Evolutionary conservation across 2,888 invertebrate genomes (phyloP).

Genomic region (Phaedon cochleariae): DNA sequence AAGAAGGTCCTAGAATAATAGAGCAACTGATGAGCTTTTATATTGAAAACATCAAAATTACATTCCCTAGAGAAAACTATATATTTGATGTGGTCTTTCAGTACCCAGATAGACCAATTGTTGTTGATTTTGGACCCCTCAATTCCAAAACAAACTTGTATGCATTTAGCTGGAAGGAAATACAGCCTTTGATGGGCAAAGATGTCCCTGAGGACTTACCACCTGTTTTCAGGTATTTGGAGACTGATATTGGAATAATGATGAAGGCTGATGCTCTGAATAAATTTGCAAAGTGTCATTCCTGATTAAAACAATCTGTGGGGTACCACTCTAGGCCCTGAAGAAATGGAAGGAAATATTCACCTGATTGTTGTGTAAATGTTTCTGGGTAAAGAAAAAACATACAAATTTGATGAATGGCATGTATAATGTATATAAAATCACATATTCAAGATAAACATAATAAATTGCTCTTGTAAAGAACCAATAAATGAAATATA

Average conservation of each 20-base stretch:
- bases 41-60: constrained; percentile 48
- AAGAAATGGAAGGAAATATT: no score
- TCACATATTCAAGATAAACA: no score
- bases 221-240: constrained; percentile 58
- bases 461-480: no score
- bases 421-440: neutral
- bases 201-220: constrained; percentile 51
- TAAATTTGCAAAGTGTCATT: neutral
- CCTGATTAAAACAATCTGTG: no score
- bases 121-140: constrained; percentile 57
- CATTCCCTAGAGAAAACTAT: constrained; percentile 53
- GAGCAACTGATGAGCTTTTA: constrained; percentile 52
- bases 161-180: constrained; percentile 59
- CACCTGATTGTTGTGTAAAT: no score
- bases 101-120: constrained; percentile 50
- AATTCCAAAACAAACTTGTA: constrained; percentile 56
- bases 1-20: constrained; percentile 55
- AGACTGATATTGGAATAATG: constrained; percentile 57
- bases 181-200: constrained; percentile 54
- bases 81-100: constrained; percentile 55
- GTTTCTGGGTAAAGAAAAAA: neutral
- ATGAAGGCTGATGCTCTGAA: constrained; percentile 47
- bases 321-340: no score
- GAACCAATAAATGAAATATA: neutral
- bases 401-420: neutral